Conservation (phyloP, 2,797 vertebrate species). For the Sebastes vulpes region DNA sequence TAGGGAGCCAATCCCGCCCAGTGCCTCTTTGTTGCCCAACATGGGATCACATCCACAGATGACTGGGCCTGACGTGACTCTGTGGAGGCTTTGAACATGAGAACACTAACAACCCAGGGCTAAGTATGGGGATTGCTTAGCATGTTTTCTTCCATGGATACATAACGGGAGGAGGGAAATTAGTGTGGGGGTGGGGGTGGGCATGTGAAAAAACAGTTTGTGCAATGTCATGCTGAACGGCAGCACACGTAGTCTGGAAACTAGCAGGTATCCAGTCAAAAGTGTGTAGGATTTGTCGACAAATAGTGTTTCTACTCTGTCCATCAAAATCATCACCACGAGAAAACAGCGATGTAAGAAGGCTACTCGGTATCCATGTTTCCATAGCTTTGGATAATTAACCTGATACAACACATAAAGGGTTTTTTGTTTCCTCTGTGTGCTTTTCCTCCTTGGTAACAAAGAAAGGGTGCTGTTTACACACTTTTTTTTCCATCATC, state of each 20-base stretch:
- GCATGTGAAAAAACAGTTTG: background rate
- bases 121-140: conserved; percentile 31
- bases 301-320: background rate
- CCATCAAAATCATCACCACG: background rate
- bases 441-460: conserved; percentile 64
- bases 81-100: conserved; percentile 65
- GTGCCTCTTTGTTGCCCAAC: conserved; percentile 62
- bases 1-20: conserved; percentile 28
- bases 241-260: background rate
- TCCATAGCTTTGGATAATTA: conserved; percentile 40
- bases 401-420: conserved; percentile 45
- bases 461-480: conserved; percentile 65
- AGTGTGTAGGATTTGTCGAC: background rate
- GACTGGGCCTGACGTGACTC: conserved; percentile 39
- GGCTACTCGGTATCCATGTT: background rate
- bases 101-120: conserved; percentile 27
- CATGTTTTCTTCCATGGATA: conserved; percentile 43
- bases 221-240: conserved; percentile 15
- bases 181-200: background rate
- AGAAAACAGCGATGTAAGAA: background rate
- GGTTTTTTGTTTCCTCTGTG: conserved; percentile 59
- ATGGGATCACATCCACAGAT: conserved; percentile 54
- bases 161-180: background rate
- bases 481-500: conserved; percentile 74
- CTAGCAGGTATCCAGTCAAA: background rate